Percentiles rank a stretch among this genome's conserved stretches.
These are phyloP conservation scores for Iguana delicatissima DNA, from an alignment of 2,797 vertebrate species.

Conservation along the genomic window DNA sequence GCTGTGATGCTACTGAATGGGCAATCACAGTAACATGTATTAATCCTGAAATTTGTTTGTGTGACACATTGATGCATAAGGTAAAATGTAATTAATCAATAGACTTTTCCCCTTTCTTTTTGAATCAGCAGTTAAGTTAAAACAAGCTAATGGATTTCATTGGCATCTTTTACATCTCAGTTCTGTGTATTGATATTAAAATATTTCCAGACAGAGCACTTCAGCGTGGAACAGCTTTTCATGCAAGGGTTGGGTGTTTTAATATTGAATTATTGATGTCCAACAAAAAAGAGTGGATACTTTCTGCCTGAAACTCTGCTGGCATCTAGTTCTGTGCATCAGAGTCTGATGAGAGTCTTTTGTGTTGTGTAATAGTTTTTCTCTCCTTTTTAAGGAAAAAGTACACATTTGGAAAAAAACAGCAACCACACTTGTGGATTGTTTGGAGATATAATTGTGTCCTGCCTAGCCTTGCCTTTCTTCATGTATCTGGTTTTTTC, in stretches of 20 bases:
- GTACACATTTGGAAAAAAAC: background rate
- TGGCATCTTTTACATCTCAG: slow-evolving; percentile 29
- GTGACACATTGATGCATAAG: background rate
- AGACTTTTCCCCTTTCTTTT: slow-evolving; percentile 9
- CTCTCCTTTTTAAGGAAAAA: background rate
- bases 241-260: slow-evolving; percentile 54
- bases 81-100: slow-evolving; percentile 43
- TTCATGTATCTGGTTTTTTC: background rate
- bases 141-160: slow-evolving; percentile 43
- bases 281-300: slow-evolving; percentile 40
- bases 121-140: slow-evolving; percentile 26
- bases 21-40: slow-evolving; percentile 12
- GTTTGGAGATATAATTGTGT: background rate
- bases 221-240: slow-evolving; percentile 40
- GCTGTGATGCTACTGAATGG: slow-evolving; percentile 11
- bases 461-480: background rate
- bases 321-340: slow-evolving; percentile 21
- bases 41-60: slow-evolving; percentile 49
- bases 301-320: slow-evolving; percentile 42
- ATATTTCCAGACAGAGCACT: slow-evolving; percentile 30
- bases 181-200: background rate
- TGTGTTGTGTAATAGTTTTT: slow-evolving; percentile 31
- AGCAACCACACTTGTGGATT: too few relatives aligned
- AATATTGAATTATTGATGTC: slow-evolving; percentile 51
- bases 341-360: slow-evolving; percentile 44